Evolutionary conservation across 2,113 vertebrate species (phyloP).

Genomic region (Geothlypis trichas): DNA sequence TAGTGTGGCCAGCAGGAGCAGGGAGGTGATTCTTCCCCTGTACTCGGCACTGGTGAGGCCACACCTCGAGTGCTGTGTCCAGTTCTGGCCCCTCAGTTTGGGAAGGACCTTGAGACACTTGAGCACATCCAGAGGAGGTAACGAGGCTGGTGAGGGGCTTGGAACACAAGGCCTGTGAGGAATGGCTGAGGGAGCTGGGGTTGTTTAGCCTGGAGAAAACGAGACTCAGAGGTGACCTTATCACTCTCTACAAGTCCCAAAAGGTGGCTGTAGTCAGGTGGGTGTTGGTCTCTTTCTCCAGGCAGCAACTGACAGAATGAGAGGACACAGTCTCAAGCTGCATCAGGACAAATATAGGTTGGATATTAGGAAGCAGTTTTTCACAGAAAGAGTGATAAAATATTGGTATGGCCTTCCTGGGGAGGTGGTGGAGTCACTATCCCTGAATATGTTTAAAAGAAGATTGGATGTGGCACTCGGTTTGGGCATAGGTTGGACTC

Average conservation of each 20-base stretch:
- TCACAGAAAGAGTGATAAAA: neutral
- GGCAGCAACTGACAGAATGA: neutral
- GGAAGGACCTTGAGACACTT: neutral
- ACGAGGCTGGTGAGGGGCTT: neutral
- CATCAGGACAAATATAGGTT: neutral
- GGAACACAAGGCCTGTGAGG: neutral
- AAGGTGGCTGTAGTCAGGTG: neutral
- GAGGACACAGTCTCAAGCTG: neutral
- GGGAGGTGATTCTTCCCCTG: neutral
- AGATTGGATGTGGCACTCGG: neutral
- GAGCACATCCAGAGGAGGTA: neutral
- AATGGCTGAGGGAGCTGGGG: neutral
- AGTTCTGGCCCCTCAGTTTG: neutral
- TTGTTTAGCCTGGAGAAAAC: neutral
- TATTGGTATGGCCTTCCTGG: neutral
- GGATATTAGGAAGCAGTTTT: neutral
- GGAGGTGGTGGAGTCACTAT: neutral
- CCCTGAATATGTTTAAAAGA: neutral
- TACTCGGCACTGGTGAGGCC: neutral
- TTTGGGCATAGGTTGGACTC: neutral
- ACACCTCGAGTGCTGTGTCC: neutral
- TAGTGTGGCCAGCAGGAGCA: neutral
- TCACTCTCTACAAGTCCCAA: neutral
- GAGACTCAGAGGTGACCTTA: neutral
- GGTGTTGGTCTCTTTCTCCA: neutral